Evolutionary conservation across 1,140 invertebrate genomes (phyloP).

Genomic region (Tetragnatha versicolor): DNA sequence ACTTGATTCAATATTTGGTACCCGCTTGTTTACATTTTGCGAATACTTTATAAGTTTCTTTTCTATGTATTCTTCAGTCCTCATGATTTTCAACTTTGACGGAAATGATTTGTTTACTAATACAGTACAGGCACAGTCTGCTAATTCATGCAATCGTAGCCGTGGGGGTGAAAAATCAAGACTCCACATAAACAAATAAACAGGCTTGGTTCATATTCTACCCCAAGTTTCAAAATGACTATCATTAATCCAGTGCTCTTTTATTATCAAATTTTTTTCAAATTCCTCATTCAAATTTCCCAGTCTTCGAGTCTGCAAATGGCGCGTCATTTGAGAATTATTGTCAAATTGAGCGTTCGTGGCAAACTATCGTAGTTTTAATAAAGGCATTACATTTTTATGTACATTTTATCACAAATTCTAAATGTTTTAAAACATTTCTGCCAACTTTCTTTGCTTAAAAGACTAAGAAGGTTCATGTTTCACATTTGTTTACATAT

Average conservation of each 20-base stretch:
- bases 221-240: neutral
- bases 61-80: no score
- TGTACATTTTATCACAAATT: no score
- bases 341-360: constrained; percentile 34
- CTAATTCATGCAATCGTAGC: constrained; percentile 48
- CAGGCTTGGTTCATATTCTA: neutral
- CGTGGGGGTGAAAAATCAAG: constrained; percentile 26
- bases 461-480: no score
- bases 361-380: no score
- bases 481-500: no score
- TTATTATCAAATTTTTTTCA: neutral
- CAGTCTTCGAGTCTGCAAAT: constrained; percentile 44
- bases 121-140: constrained; percentile 51
- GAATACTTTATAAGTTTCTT: no score
- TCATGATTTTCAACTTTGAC: no score
- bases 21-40: no score
- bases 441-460: no score
- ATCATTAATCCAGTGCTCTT: neutral
- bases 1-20: no score
- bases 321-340: constrained; percentile 53
- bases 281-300: constrained; percentile 51
- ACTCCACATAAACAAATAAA: constrained; percentile 9
- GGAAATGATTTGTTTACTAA: constrained; percentile 33
- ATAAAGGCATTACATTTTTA: no score
- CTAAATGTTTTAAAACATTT: no score